Base-by-base conservation (phyloP, 2,113 vertebrate species). In the Alosa alosa region DNA sequence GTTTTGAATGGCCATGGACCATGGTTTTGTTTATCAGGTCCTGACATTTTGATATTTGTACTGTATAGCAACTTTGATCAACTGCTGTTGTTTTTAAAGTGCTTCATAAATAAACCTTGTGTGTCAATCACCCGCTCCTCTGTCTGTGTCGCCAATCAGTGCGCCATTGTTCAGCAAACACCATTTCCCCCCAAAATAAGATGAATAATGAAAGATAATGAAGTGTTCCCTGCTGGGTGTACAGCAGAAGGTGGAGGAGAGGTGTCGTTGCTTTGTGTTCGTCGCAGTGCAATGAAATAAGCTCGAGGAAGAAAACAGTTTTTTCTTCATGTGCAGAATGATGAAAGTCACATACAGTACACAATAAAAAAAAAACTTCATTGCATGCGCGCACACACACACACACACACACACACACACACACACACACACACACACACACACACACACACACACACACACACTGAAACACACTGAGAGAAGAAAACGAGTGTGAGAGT, bases 151-250 rank as follows among this genome's bases (percentile, higher is more conserved):
- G 88, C 88, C 91, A 89, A 92, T 92, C 92, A 90, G 85, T 86
- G 89, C 92, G 90, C 91, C 88, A 92, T 94, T 94, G 88, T 92
- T 92, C 90, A 89, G 90, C 90, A 92, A 93, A 93, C 91, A 92
- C 15, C 84, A 92, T 91, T 91, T 88, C 89, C 85, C 68, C 85
- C 86, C 25, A 89, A 92, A 93, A 90, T 90, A 91, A 91, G 90
- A 92, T 89, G 89, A 88, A 82, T 90, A 88, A 92, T 92, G 91
- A 92, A 90, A 91, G 91, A 90, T 90, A 91, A 93, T 91, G 85
- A 93, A 92, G 85, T 85, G 88, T 87, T 88, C 55, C 84, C 44
- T 82, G 4, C 39, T 44, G 41, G 2, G 45, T 15, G 44, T 82
- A 55, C 87, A 17, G 72, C 31, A 5, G 25, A 36, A 36, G 72